These are phyloP conservation scores for Phenganax stokvisi DNA, from an alignment of 92 coral and sea anemone genomes.

Conservation along the genomic window DNA sequence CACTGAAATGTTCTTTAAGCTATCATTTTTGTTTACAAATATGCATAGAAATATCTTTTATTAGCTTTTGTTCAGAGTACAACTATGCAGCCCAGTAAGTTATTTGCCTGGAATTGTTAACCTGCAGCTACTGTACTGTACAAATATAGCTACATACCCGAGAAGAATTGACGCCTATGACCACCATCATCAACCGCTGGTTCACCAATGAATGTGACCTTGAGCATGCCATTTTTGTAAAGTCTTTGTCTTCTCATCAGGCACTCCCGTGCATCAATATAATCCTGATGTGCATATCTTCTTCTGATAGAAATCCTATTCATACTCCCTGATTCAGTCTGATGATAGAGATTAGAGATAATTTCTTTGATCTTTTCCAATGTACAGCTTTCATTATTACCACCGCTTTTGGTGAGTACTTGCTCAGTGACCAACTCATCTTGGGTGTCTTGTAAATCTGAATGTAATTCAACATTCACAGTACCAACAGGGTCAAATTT, in stretches of 20 bases:
- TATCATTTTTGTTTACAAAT: no score
- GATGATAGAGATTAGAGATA: background rate
- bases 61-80: no score
- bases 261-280: background rate
- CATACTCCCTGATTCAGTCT: background rate
- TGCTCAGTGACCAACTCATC: slow-evolving; percentile 11
- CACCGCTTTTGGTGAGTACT: background rate
- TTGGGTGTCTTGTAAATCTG: slow-evolving; percentile 2
- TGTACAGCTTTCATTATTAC: slow-evolving; percentile 14
- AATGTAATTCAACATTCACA: background rate
- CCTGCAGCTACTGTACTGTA: background rate
- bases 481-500: slow-evolving; percentile 17
- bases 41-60: no score
- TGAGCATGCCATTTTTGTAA: slow-evolving; percentile 6
- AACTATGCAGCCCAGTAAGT: no score
- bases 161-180: background rate
- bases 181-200: background rate
- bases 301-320: slow-evolving; percentile 25
- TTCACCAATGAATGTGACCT: slow-evolving; percentile 16
- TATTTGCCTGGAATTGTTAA: no score
- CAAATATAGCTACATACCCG: background rate
- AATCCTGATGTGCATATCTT: slow-evolving; percentile 14
- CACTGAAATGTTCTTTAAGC: no score
- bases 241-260: background rate
- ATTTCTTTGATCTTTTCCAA: slow-evolving; percentile 23